phyloP scores from a whole-genome alignment of 2,888 invertebrate species.

The Drosophila putrida region DNA sequence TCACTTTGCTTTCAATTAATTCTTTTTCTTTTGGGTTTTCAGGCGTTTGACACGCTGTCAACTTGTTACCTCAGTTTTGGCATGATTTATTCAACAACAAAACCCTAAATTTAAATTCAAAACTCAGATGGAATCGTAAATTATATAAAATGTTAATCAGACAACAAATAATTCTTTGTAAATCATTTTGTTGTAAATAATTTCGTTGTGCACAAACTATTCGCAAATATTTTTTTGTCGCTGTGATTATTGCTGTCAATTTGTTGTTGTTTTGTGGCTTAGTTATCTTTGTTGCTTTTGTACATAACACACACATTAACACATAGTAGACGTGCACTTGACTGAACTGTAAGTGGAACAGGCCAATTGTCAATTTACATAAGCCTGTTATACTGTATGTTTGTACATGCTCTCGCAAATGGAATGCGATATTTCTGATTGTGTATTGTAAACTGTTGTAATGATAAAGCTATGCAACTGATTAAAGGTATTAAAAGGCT shows the following conservation, averaged over 20 bases:
- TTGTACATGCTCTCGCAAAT: background rate
- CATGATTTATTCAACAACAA: slow-evolving; percentile 32
- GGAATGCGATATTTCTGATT: slow-evolving; percentile 14
- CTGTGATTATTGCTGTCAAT: slow-evolving; percentile 53
- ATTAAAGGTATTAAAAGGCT: background rate
- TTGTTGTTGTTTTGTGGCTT: slow-evolving; percentile 47
- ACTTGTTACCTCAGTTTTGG: slow-evolving; percentile 21
- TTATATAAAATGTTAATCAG: background rate
- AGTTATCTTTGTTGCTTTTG: slow-evolving; percentile 47
- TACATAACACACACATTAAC: slow-evolving; percentile 5
- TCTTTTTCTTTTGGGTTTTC: slow-evolving; percentile 21
- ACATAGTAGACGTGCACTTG: slow-evolving; percentile 39
- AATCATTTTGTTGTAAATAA: slow-evolving; percentile 10
- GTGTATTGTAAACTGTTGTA: background rate
- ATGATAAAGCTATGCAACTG: slow-evolving; percentile 16
- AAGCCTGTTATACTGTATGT: slow-evolving; percentile 40
- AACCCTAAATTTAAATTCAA: slow-evolving; percentile 2
- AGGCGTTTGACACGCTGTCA: slow-evolving; percentile 43
- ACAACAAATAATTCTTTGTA: slow-evolving; percentile 2
- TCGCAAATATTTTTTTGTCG: slow-evolving; percentile 32
- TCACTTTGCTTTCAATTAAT: slow-evolving; percentile 7
- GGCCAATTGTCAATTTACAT: slow-evolving; percentile 73
- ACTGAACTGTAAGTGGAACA: slow-evolving; percentile 65
- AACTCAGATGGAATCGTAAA: background rate
- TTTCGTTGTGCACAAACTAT: slow-evolving; percentile 47